Evolutionary conservation across 2,888 invertebrate species (phyloP).

Genomic region (Drosophila silvestris): DNA sequence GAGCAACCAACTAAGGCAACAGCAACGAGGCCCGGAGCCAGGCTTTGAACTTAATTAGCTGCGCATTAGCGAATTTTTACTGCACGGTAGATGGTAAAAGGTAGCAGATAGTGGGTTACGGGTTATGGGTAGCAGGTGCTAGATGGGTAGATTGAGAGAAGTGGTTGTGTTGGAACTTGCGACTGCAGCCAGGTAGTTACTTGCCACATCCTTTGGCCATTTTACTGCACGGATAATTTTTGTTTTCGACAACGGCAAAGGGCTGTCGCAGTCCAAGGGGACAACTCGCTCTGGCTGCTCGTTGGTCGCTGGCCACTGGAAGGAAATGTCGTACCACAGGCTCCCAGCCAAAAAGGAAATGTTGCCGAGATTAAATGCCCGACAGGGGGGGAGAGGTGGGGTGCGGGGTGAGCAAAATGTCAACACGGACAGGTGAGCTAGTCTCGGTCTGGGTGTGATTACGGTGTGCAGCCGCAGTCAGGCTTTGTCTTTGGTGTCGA

Average conservation of each 20-base stretch:
- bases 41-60: conserved; percentile 81
- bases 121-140: not conserved
- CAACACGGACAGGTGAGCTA: conserved; percentile 59
- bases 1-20: conserved; percentile 9
- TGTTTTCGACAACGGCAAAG: conserved; percentile 79
- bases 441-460: conserved; percentile 64
- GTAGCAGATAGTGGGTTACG: conserved; percentile 1
- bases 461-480: conserved; percentile 40
- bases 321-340: conserved; percentile 77
- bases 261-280: conserved; percentile 33
- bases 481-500: conserved; percentile 60
- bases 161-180: conserved; percentile 19
- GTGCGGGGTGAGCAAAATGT: conserved; percentile 28
- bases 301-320: conserved; percentile 45
- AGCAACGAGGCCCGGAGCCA: conserved; percentile 61
- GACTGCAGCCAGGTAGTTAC: conserved; percentile 71
- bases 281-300: not conserved
- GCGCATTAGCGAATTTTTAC: conserved; percentile 76
- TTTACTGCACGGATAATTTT: conserved; percentile 77
- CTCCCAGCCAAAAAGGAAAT: conserved; percentile 64
- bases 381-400: not conserved
- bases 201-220: conserved; percentile 78
- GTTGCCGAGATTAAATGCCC: conserved; percentile 74
- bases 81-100: conserved; percentile 48
- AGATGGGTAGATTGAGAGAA: conserved; percentile 13